A percentile compares a stretch with the other conserved stretches of the same genome.
These are phyloP conservation scores for Trissoscelio sp. DNA, from an alignment of 2,888 invertebrate species.

Conservation along the genomic window DNA sequence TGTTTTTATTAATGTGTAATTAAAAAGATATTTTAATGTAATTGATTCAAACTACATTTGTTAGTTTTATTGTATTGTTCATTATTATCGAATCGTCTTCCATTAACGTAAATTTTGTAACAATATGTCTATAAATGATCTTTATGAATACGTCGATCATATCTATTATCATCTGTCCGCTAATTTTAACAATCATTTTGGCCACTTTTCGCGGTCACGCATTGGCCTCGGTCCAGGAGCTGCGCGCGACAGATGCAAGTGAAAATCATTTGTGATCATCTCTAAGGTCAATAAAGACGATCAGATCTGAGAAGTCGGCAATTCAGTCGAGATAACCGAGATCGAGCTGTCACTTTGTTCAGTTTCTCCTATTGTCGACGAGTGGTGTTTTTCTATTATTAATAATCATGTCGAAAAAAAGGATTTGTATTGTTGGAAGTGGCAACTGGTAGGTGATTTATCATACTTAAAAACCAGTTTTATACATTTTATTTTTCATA, in stretches of 20 bases:
- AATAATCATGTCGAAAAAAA: slow-evolving; percentile 80
- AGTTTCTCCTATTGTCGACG: slow-evolving; percentile 18
- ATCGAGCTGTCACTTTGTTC: slow-evolving; percentile 43
- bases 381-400: slow-evolving; percentile 14
- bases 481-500: background rate
- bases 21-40: no score
- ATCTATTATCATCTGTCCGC: slow-evolving; percentile 75
- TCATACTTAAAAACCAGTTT: background rate
- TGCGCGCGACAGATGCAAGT: slow-evolving; percentile 74
- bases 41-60: no score
- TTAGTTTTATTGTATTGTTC: no score
- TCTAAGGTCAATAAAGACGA: slow-evolving; percentile 79
- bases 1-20: no score
- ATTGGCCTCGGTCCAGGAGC: slow-evolving; percentile 79
- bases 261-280: slow-evolving; percentile 75
- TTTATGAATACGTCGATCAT: slow-evolving; percentile 49
- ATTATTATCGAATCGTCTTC: background rate
- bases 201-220: slow-evolving; percentile 71
- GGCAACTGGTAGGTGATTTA: slow-evolving; percentile 84
- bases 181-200: slow-evolving; percentile 78
- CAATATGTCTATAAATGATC: slow-evolving; percentile 15
- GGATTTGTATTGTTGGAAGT: slow-evolving; percentile 85
- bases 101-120: slow-evolving; percentile 8
- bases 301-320: slow-evolving; percentile 76
- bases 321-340: slow-evolving; percentile 72